Evolutionary conservation across 2,888 invertebrate species (phyloP).

Genomic region (Lymantria dispar): DNA sequence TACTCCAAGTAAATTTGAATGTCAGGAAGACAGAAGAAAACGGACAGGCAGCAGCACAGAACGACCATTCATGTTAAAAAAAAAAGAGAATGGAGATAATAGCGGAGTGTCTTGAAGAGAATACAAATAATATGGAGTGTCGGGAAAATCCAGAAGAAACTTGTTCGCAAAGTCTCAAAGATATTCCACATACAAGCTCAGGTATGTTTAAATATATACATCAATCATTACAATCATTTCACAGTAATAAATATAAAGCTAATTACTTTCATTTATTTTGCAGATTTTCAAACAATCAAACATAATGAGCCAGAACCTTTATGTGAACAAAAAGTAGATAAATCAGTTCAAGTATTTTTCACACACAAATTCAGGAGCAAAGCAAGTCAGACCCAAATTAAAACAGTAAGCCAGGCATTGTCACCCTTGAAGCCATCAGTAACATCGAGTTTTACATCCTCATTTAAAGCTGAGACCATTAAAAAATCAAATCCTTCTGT

Average conservation of each 20-base stretch:
- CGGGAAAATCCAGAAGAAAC: neutral
- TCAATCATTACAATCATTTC: too few species aligned
- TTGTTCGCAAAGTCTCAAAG: neutral
- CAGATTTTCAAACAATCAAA: neutral
- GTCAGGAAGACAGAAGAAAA: conserved; percentile 15
- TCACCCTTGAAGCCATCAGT: conserved; percentile 16
- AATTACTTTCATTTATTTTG: neutral
- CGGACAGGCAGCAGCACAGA: conserved; percentile 12
- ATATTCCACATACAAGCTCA: neutral
- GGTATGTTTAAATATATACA: neutral
- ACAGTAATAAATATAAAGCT: neutral
- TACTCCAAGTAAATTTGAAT: conserved; percentile 22
- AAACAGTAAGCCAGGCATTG: neutral
- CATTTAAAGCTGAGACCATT: conserved; percentile 27
- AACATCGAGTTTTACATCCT: conserved; percentile 4
- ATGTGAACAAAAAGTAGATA: neutral
- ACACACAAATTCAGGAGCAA: neutral
- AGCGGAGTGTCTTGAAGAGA: neutral
- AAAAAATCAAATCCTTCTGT: conserved; percentile 42
- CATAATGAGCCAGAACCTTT: conserved; percentile 38
- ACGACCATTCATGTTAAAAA: conserved; percentile 7
- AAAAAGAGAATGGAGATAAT: conserved; percentile 9
- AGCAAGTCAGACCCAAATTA: neutral
- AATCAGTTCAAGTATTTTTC: neutral
- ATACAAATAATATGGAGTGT: neutral